Evolutionary conservation across 2,797 vertebrate genomes (phyloP).

Genomic region (Chanos chanos): DNA sequence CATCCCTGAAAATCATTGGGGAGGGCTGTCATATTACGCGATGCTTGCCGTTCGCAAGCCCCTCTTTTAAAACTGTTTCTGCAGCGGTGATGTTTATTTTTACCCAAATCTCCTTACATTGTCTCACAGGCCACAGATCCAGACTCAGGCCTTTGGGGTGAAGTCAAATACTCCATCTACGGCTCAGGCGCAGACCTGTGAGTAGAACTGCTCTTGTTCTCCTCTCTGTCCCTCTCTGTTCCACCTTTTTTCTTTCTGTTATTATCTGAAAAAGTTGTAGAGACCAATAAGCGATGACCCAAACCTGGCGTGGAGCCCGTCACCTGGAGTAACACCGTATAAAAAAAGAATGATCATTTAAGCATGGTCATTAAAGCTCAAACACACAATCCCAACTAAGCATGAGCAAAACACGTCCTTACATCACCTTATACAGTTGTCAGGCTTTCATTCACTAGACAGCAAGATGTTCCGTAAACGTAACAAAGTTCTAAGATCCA

Average conservation of each 20-base stretch:
- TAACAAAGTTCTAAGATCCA: too few species aligned
- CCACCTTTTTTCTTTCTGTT: background rate
- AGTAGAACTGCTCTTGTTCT: conserved; percentile 62
- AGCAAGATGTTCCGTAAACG: too few species aligned
- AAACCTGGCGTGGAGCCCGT: conserved; percentile 7
- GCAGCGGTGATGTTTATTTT: background rate
- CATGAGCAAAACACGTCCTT: conserved; percentile 16
- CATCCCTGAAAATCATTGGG: background rate
- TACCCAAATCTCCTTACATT: conserved; percentile 26
- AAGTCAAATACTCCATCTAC: conserved; percentile 91
- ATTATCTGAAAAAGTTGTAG: background rate
- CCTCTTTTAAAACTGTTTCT: background rate
- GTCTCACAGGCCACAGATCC: conserved; percentile 86
- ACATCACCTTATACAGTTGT: background rate
- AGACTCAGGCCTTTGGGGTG: conserved; percentile 92
- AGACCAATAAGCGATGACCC: background rate
- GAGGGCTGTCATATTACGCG: conserved; percentile 2
- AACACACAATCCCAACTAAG: conserved; percentile 16
- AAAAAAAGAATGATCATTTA: conserved; percentile 30
- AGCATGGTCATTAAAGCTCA: conserved; percentile 31
- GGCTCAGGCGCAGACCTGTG: conserved; percentile 89
- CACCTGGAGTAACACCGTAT: conserved; percentile 17
- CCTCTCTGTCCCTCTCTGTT: background rate
- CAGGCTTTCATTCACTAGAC: too few species aligned
- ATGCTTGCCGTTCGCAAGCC: background rate